phyloP scores from a whole-genome alignment of 2,797 vertebrate species.

The Acrocephalus scirpaceus region DNA sequence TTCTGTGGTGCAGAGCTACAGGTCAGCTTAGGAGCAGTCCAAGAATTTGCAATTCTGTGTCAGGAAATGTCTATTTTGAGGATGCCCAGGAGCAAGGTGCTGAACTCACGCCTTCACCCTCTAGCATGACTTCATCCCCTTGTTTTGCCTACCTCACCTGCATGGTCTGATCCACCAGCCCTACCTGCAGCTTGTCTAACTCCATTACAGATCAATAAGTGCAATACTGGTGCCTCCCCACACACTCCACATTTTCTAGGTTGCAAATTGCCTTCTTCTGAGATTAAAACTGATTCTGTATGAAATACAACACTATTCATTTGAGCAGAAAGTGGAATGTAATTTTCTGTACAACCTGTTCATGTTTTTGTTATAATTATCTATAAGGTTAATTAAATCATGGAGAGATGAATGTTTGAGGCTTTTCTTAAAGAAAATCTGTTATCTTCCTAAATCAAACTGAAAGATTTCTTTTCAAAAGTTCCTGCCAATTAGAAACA shows the following conservation, averaged over 20 bases:
- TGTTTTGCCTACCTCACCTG: not conserved
- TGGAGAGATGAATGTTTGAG: not conserved
- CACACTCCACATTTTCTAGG: not conserved
- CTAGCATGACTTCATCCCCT: not conserved
- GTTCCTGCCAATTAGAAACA: not conserved
- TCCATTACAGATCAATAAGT: accelerated
- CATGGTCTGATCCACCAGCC: not conserved
- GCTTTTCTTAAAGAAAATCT: not conserved
- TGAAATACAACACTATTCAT: not conserved
- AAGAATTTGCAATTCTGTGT: not conserved
- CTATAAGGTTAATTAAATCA: not conserved
- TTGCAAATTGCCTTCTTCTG: not conserved
- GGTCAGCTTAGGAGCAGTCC: not conserved
- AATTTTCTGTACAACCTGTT: not conserved
- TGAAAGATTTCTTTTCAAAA: not conserved
- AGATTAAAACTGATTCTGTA: not conserved
- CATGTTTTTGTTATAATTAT: not conserved
- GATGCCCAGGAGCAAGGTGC: constrained; percentile 34
- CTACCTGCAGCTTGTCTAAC: not conserved
- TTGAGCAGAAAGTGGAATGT: not conserved
- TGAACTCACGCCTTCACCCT: not conserved
- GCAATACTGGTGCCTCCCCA: not conserved
- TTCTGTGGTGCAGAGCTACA: not conserved
- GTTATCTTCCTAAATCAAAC: not conserved
- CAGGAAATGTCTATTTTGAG: not conserved